Conservation (phyloP, 2,113 vertebrate genomes). For the Apodemus speciosus region DNA sequence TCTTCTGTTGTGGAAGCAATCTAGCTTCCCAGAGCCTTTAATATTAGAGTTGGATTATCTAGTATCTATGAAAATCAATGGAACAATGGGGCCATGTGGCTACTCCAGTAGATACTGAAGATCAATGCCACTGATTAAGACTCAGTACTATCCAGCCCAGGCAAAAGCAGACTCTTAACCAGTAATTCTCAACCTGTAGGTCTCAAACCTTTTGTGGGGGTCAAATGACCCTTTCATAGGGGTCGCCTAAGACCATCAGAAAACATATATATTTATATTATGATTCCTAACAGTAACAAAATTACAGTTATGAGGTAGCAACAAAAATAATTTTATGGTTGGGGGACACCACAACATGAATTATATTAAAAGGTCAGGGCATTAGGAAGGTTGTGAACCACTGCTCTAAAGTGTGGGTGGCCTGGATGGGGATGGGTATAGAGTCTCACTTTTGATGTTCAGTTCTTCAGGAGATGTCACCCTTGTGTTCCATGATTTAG, state of each 20-base stretch:
- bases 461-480: background rate
- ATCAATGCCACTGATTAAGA: background rate
- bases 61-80: background rate
- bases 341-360: background rate
- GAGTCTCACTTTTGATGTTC: background rate
- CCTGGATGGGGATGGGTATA: background rate
- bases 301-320: background rate
- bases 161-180: background rate
- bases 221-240: background rate
- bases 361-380: background rate
- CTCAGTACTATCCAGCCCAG: background rate
- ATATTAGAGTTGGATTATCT: background rate
- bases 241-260: background rate
- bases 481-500: background rate
- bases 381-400: background rate
- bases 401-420: background rate
- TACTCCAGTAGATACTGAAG: background rate
- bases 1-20: background rate
- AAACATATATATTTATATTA: background rate
- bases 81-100: background rate
- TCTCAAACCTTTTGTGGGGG: background rate
- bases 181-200: background rate
- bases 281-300: background rate
- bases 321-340: background rate
- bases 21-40: background rate